These are phyloP conservation scores for Spongilla lacustris DNA, from an alignment of 37 sponge, comb jelly and placozoan genomes.

Conservation along the genomic window DNA sequence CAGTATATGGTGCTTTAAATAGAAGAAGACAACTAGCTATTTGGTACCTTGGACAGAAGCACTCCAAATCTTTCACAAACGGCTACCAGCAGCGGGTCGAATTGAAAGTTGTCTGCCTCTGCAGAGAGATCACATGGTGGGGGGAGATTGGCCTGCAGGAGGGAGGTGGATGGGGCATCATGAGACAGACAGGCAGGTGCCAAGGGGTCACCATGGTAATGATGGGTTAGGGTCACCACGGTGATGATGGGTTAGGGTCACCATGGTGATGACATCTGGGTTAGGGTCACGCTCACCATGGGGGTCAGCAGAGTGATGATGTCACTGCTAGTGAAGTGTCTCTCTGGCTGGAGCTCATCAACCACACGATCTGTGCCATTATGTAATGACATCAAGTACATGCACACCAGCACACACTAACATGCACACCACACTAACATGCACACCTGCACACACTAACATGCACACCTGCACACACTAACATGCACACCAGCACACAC, in stretches of 20 bases:
- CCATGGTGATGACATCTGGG: too few species aligned
- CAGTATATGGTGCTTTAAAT: too few species aligned
- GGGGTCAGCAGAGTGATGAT: conserved; percentile 55
- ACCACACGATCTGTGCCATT: conserved; percentile 80
- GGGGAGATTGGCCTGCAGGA: conserved; percentile 47
- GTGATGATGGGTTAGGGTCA: too few species aligned
- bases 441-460: neutral
- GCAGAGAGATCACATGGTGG: conserved; percentile 25
- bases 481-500: neutral
- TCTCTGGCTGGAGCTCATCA: conserved; percentile 86
- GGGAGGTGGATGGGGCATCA: too few species aligned
- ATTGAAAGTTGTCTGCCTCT: conserved; percentile 28
- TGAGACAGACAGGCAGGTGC: too few species aligned
- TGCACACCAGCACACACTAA: neutral
- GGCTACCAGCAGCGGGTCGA: conserved; percentile 62
- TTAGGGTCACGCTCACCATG: conserved; percentile 42
- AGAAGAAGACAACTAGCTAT: too few species aligned
- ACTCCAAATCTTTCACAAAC: conserved; percentile 30
- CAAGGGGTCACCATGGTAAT: too few species aligned
- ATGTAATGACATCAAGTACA: neutral
- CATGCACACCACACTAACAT: neutral
- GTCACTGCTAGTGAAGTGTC: conserved; percentile 71
- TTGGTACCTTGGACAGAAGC: conserved; percentile 78
- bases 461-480: neutral
- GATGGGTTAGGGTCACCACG: too few species aligned